Percentiles rank a stretch among this genome's conserved stretches.
These are phyloP conservation scores for Megalurothrips usitatus DNA, from an alignment of 2,888 invertebrate genomes.

Conservation along the genomic window DNA sequence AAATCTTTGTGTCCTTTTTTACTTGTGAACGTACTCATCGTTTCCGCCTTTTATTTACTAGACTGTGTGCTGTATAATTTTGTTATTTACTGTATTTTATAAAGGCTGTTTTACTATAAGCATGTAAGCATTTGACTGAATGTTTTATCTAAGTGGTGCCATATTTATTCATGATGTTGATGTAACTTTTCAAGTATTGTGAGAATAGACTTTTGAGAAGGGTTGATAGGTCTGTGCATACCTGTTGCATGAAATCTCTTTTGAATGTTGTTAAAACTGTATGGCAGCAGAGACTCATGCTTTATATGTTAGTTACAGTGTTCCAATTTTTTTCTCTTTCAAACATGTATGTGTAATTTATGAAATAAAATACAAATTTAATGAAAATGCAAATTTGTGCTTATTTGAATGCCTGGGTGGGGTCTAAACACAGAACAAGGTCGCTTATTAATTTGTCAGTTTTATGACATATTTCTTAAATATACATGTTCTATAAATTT, in stretches of 20 bases:
- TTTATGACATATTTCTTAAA: not conserved
- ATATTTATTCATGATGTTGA: not conserved
- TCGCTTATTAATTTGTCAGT: too few species aligned
- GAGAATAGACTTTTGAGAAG: not conserved
- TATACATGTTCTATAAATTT: not conserved
- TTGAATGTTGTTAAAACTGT: not conserved
- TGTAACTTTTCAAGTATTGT: not conserved
- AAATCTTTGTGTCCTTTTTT: not conserved
- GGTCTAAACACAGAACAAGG: too few species aligned
- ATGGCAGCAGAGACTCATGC: too few species aligned
- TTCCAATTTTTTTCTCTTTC: not conserved
- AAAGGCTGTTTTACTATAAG: not conserved
- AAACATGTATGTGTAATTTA: not conserved
- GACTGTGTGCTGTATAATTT: not conserved
- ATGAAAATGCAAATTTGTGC: too few species aligned
- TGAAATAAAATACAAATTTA: not conserved
- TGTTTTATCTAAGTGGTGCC: not conserved
- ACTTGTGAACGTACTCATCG: not conserved
- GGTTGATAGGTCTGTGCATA: not conserved
- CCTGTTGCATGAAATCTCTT: not conserved
- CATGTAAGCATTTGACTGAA: not conserved
- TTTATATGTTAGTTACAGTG: not conserved
- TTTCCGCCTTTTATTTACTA: not conserved
- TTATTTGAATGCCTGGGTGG: too few species aligned
- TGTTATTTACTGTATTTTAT: not conserved